These are phyloP conservation scores for Ceraclea dissimilis DNA, from an alignment of 2,888 invertebrate species.

Conservation along the genomic window DNA sequence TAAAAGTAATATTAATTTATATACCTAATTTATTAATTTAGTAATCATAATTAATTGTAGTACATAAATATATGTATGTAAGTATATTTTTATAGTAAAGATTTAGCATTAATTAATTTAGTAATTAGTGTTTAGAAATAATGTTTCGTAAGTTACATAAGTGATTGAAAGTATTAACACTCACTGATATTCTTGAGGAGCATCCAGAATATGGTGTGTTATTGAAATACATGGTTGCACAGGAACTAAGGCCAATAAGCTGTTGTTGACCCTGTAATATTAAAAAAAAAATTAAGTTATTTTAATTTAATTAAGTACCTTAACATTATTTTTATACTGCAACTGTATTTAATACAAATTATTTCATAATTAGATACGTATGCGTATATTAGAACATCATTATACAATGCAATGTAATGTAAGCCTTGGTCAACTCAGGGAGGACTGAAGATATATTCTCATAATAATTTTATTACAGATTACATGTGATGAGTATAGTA, in stretches of 20 bases:
- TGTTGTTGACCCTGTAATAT: constrained; percentile 46
- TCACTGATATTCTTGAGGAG: constrained; percentile 45
- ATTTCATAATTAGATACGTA: background rate
- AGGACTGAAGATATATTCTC: too few relatives aligned
- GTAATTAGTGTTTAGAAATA: too few relatives aligned
- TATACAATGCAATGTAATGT: background rate
- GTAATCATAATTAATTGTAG: background rate
- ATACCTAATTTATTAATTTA: background rate
- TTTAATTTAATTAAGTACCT: too few relatives aligned
- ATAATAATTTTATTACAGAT: too few relatives aligned
- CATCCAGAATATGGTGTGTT: constrained; percentile 47
- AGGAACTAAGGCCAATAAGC: constrained; percentile 44
- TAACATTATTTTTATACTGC: background rate
- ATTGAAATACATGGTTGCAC: constrained; percentile 47
- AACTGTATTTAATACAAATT: constrained; percentile 4
- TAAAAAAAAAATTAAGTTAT: background rate
- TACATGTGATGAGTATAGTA: background rate
- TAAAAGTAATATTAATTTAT: constrained; percentile 8
- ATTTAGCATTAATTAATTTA: too few relatives aligned
- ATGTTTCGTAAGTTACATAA: too few relatives aligned
- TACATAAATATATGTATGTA: too few relatives aligned
- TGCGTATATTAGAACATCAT: background rate
- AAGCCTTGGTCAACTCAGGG: too few relatives aligned
- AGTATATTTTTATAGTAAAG: too few relatives aligned
- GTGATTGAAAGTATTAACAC: constrained; percentile 18